Evolutionary conservation across 2,797 vertebrate genomes (phyloP).

Genomic region (Brachyalestes nurse): DNA sequence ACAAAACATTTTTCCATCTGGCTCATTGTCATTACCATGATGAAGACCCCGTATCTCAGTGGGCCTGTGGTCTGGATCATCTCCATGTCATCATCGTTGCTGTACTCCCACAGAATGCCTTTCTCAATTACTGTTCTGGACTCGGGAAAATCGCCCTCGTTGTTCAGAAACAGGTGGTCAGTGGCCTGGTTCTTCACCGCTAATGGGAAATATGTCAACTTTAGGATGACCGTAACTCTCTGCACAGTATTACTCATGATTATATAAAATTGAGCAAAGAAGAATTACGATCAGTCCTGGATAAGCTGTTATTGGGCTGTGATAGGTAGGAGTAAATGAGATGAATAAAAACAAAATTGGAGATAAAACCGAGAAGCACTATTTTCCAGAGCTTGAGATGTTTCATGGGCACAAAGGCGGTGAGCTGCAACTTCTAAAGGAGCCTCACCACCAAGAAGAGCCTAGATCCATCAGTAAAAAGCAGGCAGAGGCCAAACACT

Average conservation of each 20-base stretch:
- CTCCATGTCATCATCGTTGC: conserved; percentile 85
- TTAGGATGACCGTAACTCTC: conserved; percentile 1
- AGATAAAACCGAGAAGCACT: conserved; percentile 20
- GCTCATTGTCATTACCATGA: conserved; percentile 52
- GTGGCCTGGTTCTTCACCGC: conserved; percentile 91
- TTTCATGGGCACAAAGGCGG: conserved; percentile 33
- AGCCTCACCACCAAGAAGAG: conserved; percentile 41
- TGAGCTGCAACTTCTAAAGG: conserved; percentile 39
- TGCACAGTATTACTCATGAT: background rate
- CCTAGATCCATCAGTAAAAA: conserved; percentile 53
- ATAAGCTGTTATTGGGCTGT: conserved; percentile 40
- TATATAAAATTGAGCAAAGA: background rate
- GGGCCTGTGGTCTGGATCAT: conserved; percentile 89
- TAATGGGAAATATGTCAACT: conserved; percentile 59
- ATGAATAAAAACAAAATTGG: conserved; percentile 48
- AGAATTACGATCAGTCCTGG: conserved; percentile 28
- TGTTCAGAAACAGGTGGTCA: conserved; percentile 86
- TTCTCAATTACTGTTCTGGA: conserved; percentile 88
- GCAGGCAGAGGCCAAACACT: conserved; percentile 40
- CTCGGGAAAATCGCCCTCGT: conserved; percentile 83
- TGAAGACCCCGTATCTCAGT: conserved; percentile 67
- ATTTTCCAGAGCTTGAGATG: conserved; percentile 28
- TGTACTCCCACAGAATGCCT: conserved; percentile 93
- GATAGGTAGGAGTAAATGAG: conserved; percentile 14
- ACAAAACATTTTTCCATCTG: conserved; percentile 18